These are phyloP conservation scores for Tetheella fluctuosa DNA, from an alignment of 2,888 invertebrate genomes.

Conservation along the genomic window DNA sequence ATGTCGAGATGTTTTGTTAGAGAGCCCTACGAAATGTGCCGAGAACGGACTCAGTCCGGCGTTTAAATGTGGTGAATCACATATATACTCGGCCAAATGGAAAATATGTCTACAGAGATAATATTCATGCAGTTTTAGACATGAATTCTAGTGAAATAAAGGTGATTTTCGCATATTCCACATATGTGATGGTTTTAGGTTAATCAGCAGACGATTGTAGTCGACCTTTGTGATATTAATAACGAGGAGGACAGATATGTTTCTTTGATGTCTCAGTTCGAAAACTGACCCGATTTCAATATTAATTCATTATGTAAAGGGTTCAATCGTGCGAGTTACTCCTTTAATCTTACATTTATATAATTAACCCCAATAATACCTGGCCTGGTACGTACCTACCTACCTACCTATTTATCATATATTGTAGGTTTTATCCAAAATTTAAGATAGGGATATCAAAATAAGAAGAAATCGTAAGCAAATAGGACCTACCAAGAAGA, in stretches of 20 bases:
- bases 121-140: neutral
- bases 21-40: conserved; percentile 7
- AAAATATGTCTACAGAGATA: neutral
- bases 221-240: conserved; percentile 6
- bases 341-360: neutral
- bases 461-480: too few relatives aligned
- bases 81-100: neutral
- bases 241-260: neutral
- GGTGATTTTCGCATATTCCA: neutral
- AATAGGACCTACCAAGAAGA: too few relatives aligned
- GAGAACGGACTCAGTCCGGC: neutral
- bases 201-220: conserved; percentile 1
- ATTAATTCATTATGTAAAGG: conserved; percentile 1
- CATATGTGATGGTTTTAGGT: neutral
- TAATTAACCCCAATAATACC: neutral
- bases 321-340: neutral
- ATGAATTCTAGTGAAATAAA: neutral
- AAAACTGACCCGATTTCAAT: neutral
- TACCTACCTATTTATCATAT: neutral
- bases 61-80: conserved; percentile 7
- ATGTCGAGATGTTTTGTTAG: conserved; percentile 23
- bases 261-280: conserved; percentile 6
- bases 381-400: too few relatives aligned
- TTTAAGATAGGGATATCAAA: too few relatives aligned
- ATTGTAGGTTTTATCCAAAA: too few relatives aligned